Base-by-base conservation (phyloP, 2,113 vertebrate genomes). In the Leucoraja erinaceus region DNA sequence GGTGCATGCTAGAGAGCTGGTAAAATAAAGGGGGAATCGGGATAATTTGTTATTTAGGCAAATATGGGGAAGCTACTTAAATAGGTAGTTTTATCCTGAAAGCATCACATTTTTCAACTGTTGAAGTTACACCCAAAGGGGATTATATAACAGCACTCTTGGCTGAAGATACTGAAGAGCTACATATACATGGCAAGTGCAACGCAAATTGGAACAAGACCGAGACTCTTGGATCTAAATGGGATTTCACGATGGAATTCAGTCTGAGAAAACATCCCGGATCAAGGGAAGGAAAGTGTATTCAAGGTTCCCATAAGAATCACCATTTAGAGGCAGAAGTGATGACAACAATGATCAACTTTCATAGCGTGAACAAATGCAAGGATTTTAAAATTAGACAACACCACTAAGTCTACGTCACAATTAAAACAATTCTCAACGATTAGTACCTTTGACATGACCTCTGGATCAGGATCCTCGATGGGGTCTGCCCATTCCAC, bases 401-500 rank as follows among this genome's bases (percentile, higher is more conserved):
- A 81, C 56, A 20, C 16, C 7, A 47, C 5, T 81, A 20, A 81
- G 54, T 12, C 28, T 31, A 31, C 31, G 33, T 20, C 78, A 81
- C 78, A 54, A 18, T 83, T 28, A 33, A 47, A 38, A 59, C 14
- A 70, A 93, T 28, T 9, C 12, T 66, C n/a, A 75, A 59, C 68
- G 74, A 94, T 75, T 61, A 93, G 97, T 96, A 99, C 98, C 98
- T 99, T 99, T 93, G 98, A 97, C 99, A 99, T 99, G 94, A 99
- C 98, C 95, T 99, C 99, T 0, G 99, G 98, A 96, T 99, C 99
- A 0, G 99, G 99, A 94, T 99, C 98, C 96, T 99, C 98, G 93
- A 99, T 99, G 94, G 99, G 98, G 81, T 99, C 99, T 38, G 99
- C 99, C 99, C 99, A 99, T 95, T 99, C 99, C 94, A 99, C 99